Evolutionary conservation across 2,888 invertebrate genomes (phyloP).

Genomic region (Lithodes maja): DNA sequence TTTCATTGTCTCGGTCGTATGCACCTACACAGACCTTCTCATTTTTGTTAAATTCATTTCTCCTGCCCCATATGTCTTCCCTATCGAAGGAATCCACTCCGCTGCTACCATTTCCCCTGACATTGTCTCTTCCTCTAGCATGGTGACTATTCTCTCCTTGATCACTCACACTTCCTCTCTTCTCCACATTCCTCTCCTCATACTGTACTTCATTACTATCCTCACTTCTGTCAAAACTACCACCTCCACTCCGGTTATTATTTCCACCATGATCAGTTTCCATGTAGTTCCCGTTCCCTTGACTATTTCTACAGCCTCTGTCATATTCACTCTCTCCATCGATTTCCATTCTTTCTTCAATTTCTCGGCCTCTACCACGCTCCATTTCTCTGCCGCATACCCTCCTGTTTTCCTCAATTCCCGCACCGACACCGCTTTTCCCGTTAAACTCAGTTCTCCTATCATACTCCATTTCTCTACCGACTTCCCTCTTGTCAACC

Average conservation of each 20-base stretch:
- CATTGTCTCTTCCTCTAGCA: not conserved
- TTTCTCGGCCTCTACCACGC: not conserved
- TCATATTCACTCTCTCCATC: not conserved
- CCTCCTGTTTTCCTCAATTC: not conserved
- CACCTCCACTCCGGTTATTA: not conserved
- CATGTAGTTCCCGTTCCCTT: not conserved
- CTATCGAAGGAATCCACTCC: not conserved
- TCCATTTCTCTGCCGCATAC: not conserved
- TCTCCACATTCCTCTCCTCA: not conserved
- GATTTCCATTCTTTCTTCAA: not conserved
- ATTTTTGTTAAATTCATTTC: no score
- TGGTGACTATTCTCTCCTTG: not conserved
- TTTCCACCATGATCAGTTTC: conserved; percentile 5
- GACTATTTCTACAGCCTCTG: not conserved
- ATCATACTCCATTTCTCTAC: no score
- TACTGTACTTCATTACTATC: not conserved
- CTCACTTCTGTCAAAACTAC: not conserved
- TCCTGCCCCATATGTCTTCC: no score
- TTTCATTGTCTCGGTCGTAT: no score
- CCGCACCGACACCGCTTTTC: no score
- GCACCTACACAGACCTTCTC: no score
- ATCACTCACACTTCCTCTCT: not conserved
- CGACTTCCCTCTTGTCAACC: no score
- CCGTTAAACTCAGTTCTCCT: no score
- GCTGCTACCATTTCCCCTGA: not conserved